Base-by-base conservation (phyloP, 2,888 invertebrate genomes). In the Eupithecia pulchellata region DNA sequence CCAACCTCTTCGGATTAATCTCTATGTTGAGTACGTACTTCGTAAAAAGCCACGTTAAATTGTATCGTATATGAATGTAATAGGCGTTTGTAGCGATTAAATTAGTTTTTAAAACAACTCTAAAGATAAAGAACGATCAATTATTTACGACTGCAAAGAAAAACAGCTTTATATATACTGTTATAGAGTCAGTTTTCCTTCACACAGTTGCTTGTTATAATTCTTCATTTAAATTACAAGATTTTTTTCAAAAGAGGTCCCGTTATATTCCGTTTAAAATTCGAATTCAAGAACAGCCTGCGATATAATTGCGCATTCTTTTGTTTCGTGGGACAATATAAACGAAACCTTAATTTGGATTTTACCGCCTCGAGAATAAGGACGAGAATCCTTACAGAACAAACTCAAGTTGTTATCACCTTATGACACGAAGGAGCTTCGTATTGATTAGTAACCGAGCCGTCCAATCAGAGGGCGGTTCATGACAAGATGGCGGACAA, bases 381-480 rank as follows among this genome's bases (percentile, higher is more conserved):
- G 73, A 74, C 61, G 68, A 77, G 55, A 75, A 58, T 76, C 11
- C 30, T 13, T 36, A 25, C 42, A 52, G 55, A 55, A n/a, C 42
- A n/a, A 17, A 27, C 25, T 32, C 39, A 17, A 55, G 34, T 64
- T 64, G 64, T 69, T 79, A 74, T n/a, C 64, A 65, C 79, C 36
- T 77, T 78, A 69, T 60, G 66, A 20, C 17, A 42, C 69, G 36
- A 61, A 63, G 69, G 29, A 70, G 66, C 66, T 62, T 77, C 76
- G 85, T 93, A 93, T 93, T 91, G 93, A 93, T 93, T 89, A 89
- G 88, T 82, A 84, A 84, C 58, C 69, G 82, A 84, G 76, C 83
- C 84, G 80, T 85, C 93, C 93, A 93, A 93, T 93, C 82, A 85
- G 84, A 77, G 79, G 80, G 77, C 80, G 75, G 74, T 77, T 77